Conservation (phyloP, 2,797 vertebrate genomes). For the Lutjanus campechanus region DNA sequence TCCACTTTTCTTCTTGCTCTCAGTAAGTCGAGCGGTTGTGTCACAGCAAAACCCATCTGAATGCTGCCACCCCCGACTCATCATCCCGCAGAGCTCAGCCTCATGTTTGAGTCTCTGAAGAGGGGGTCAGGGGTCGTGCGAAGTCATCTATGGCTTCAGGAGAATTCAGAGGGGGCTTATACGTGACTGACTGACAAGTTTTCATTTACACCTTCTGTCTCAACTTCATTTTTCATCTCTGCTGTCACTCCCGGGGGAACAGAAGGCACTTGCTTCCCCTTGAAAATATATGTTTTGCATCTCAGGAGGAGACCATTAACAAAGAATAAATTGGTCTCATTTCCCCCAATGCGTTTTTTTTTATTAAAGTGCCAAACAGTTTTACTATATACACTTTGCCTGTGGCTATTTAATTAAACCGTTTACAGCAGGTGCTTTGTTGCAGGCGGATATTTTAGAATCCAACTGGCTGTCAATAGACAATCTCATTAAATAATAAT, state of each 20-base stretch:
- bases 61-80: conserved; percentile 38
- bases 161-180: conserved; percentile 31
- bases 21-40: conserved; percentile 16
- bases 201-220: conserved; percentile 71
- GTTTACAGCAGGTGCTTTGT: conserved; percentile 9
- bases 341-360: conserved; percentile 9
- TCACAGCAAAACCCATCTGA: conserved; percentile 36
- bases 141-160: conserved; percentile 49
- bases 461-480: conserved; percentile 12
- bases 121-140: conserved; percentile 52
- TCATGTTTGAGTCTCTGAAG: conserved; percentile 23
- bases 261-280: background rate
- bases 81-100: conserved; percentile 26
- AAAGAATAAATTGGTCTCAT: conserved; percentile 31
- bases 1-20: conserved; percentile 21
- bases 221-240: conserved; percentile 52
- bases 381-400: conserved; percentile 28
- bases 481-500: background rate
- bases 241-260: conserved; percentile 34
- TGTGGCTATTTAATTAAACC: conserved; percentile 35
- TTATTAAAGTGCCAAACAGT: conserved; percentile 24
- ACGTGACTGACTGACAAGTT: conserved; percentile 51
- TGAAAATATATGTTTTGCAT: conserved; percentile 52
- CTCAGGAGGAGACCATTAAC: conserved; percentile 30
- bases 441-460: conserved; percentile 19